Percentiles rank a stretch among this genome's conserved stretches.
These are phyloP conservation scores for Syncerus caffer DNA, from an alignment of 2,797 vertebrate genomes.

Conservation along the genomic window DNA sequence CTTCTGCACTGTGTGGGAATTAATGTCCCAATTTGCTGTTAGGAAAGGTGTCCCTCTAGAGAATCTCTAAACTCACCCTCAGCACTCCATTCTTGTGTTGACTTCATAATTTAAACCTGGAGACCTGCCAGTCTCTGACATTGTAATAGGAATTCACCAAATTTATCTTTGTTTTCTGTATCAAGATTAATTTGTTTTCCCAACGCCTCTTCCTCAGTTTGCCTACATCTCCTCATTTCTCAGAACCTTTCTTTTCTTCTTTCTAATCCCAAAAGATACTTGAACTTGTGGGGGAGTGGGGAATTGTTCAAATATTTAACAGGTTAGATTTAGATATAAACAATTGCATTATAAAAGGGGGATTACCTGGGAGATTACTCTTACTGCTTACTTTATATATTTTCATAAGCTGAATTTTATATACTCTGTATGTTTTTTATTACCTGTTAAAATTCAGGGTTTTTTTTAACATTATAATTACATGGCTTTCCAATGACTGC, in stretches of 20 bases:
- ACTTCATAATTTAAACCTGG: constrained; percentile 21
- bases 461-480: not conserved
- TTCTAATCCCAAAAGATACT: constrained; percentile 27
- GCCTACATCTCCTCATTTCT: constrained; percentile 17
- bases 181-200: constrained; percentile 10
- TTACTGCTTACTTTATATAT: not conserved
- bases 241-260: not conserved
- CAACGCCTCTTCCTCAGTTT: not conserved
- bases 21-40: not conserved
- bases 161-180: not conserved
- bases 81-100: not conserved
- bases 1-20: not conserved
- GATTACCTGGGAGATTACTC: not conserved
- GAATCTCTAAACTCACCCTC: not conserved
- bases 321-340: not conserved
- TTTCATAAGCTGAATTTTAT: not conserved
- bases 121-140: not conserved
- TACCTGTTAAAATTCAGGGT: not conserved
- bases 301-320: not conserved
- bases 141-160: not conserved
- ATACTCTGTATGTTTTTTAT: not conserved
- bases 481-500: not conserved
- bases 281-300: not conserved
- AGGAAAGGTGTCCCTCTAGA: not conserved
- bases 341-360: not conserved